Evolutionary conservation across 2,888 invertebrate species (phyloP), one percentile per base, ranked within the genome.

Genomic region (Eristalinus sepulchralis): DNA sequence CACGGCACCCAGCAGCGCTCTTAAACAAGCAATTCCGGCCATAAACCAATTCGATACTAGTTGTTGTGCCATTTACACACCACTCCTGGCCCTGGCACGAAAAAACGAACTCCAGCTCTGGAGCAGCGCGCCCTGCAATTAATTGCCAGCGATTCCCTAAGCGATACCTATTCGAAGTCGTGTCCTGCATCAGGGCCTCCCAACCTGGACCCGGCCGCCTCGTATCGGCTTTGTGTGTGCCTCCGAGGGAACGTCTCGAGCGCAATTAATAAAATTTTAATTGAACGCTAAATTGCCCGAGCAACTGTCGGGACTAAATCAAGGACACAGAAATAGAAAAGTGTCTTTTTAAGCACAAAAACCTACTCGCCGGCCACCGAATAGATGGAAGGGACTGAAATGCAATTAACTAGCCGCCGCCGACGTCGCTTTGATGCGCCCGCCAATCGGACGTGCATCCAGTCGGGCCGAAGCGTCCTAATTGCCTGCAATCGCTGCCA

Each of bases 231-330:
- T 39, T 80, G 75, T 80, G 80, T 75, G 60, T 55, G 57, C 55
- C 71, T 77, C 39, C 81, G 34, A 34, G 2, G n/a, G 55, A 63
- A 55, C 13, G 53, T 47, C 39, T 75, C 22, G 34, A 71, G 66
- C 64, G 78, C 83, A 86, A 86, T 86, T 86, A 86, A 86, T 83
- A 86, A 86, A 86, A 86, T 75, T 83, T 86, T 86, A 83, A 86
- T 86, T 86, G 79, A 86, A 86, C 63, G 66, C 66, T 70, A 79
- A 79, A 83, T 75, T 86, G 83, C 75, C 78, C 71, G 60, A 64
- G 78, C 77, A 8, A 57, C 57, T 11, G 67, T 68, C 59, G 71
- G 31, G 72, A 82, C 77, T 84, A 78, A 82, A 85, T 73, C 78
- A 82, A 77, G 81, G 62, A 39, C 20, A 75, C 47, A 80, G 53